Evolutionary conservation across 92 coral and sea anemone genomes (phyloP), one percentile per base, ranked within the genome.

Genomic region (Heliopora coerulea): DNA sequence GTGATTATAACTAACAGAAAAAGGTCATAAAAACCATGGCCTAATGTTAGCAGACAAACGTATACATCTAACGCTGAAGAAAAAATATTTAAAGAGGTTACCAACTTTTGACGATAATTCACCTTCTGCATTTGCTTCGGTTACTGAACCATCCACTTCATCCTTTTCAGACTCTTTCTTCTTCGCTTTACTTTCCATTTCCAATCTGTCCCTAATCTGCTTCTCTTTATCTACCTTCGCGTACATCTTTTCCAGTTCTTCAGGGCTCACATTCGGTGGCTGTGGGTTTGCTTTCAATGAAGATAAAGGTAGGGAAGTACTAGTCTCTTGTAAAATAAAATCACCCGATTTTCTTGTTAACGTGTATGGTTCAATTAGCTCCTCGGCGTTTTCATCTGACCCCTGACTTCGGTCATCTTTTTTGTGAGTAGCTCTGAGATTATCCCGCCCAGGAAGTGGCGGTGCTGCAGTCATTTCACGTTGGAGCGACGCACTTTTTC

Each of bases 151-250:
- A 46, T 3, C 52, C 10, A 6, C 52, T 46, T 46, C 52, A 6
- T 46, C 52, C 52, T 56, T 23, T 28, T 56, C 23, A 1, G 3
- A n/a, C 54, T 28, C 50, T 29, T 49, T 26, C 31, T 12, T 32
- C 19, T 18, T 34, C 14, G 14, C 34, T 11, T 56, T 28, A 39
- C n/a, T 8, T 37, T 69, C 62, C 0, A 12, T 44, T 65, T 66
- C 56, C 59, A 48, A n/a, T 21, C 77, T 7, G 33, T 70, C 77
- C 35, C 20, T 52, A 19, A 52, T 70, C 63, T 70, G 77, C n/a
- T 70, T 70, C 20, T 52, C 49, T 27, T 70, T 70, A 30, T 70
- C 77, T 4, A 70, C 63, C 54, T 70, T 70, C 32, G 77, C 13
- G 27, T 70, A 70, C 49, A 70, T 12, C 15, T 18, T 8, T 19